These are phyloP conservation scores for Agrotis puta DNA, from an alignment of 2,888 invertebrate genomes.

Conservation along the genomic window DNA sequence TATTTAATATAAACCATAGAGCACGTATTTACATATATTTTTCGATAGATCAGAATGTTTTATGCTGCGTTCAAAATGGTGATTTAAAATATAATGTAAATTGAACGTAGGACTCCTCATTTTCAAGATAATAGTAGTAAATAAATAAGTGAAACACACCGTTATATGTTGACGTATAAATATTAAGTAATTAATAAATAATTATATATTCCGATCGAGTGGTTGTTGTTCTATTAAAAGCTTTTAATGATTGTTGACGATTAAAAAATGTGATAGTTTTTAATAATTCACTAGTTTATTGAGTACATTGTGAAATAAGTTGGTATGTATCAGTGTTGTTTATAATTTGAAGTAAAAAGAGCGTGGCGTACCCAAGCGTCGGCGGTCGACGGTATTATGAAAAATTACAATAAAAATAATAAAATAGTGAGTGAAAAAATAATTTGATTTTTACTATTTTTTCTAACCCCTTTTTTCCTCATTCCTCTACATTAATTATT, in stretches of 20 bases:
- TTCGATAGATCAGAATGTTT: conserved; percentile 53
- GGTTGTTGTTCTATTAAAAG: conserved; percentile 84
- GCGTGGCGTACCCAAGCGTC: conserved; percentile 77
- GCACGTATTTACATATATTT: conserved; percentile 51
- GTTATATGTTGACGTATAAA: conserved; percentile 45
- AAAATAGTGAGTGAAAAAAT: conserved; percentile 86
- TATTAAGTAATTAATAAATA: conserved; percentile 36
- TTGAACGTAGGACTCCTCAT: conserved; percentile 39
- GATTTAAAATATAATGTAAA: conserved; percentile 35
- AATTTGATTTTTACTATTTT: conserved; percentile 67
- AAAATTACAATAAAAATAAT: conserved; percentile 90
- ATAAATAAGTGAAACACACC: conserved; percentile 30
- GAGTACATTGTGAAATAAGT: conserved; percentile 71
- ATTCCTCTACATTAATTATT: too few species aligned
- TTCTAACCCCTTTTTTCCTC: too few species aligned
- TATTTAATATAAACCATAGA: conserved; percentile 42
- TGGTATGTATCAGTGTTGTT: conserved; percentile 68
- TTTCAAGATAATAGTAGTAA: conserved; percentile 32
- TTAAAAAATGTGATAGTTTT: conserved; percentile 78
- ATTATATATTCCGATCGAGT: conserved; percentile 62
- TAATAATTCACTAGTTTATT: conserved; percentile 71
- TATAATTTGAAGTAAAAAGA: conserved; percentile 75
- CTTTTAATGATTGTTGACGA: conserved; percentile 87
- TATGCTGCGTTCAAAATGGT: conserved; percentile 43
- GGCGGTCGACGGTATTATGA: conserved; percentile 87